phyloP scores from a whole-genome alignment of 2,113 vertebrate species.

The Oryzias curvinotus region DNA sequence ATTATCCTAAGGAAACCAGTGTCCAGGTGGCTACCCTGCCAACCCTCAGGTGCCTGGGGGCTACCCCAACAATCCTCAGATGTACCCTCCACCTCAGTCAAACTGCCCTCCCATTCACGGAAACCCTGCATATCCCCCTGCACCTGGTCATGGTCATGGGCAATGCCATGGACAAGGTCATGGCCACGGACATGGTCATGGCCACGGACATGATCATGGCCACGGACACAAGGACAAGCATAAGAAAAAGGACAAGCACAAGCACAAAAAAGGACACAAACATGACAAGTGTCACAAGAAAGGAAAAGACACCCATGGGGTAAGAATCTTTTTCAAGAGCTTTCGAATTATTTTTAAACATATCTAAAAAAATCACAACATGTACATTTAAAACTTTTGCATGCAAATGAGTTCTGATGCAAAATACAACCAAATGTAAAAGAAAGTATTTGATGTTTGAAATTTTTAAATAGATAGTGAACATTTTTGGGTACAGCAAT shows the following conservation, averaged over 20 bases:
- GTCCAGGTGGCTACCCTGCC: conserved; percentile 32
- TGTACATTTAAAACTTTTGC: not conserved
- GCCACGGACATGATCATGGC: not conserved
- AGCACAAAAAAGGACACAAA: conserved; percentile 35
- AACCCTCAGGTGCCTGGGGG: too few relatives aligned
- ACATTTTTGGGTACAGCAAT: not conserved
- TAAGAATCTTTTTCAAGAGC: conserved; percentile 22
- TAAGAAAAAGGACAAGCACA: conserved; percentile 20
- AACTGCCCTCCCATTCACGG: not conserved
- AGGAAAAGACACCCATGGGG: conserved; percentile 52
- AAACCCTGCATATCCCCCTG: conserved; percentile 26
- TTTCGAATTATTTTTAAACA: not conserved
- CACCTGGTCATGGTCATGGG: conserved; percentile 7
- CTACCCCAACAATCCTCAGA: conserved; percentile 26
- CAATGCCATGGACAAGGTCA: conserved; percentile 4
- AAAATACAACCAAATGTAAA: conserved; percentile 1
- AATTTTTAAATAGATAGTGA: not conserved
- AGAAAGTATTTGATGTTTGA: not conserved
- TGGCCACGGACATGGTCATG: not conserved
- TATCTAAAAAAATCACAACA: not conserved
- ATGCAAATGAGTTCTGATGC: not conserved
- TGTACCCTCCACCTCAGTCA: too few relatives aligned
- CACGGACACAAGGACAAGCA: conserved; percentile 9
- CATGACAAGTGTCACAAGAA: conserved; percentile 54
- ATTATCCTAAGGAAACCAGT: conserved; percentile 43